A percentile compares a stretch with the other conserved stretches of the same genome.
Conservation (phyloP, 53 echinoderm and acorn worm genomes). For the Henricia sp. region DNA sequence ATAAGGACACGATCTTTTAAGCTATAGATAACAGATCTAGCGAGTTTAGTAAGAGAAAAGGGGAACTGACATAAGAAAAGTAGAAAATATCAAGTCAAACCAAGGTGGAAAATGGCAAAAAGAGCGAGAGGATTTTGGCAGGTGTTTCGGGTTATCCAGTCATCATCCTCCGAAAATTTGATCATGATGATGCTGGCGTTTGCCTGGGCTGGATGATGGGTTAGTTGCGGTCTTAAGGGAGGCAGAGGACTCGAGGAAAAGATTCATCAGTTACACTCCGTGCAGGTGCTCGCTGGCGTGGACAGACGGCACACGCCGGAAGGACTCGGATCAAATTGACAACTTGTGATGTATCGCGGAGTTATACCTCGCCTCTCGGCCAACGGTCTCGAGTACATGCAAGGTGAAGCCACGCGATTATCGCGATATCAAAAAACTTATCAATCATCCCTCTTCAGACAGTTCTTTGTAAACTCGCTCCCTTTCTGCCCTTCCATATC, state of each 20-base stretch:
- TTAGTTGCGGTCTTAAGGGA: constrained; percentile 34
- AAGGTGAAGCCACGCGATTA: constrained; percentile 46
- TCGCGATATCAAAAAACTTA: constrained; percentile 38
- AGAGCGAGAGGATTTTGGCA: neutral
- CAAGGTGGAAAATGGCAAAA: neutral
- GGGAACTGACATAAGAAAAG: too few relatives aligned
- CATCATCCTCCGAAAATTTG: constrained; percentile 55
- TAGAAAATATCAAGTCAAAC: neutral
- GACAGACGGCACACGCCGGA: constrained; percentile 49
- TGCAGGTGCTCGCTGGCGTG: constrained; percentile 24
- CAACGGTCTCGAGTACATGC: constrained; percentile 51
- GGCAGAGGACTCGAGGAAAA: constrained; percentile 2
- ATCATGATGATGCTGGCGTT: constrained; percentile 46
- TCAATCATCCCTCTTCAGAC: constrained; percentile 30
- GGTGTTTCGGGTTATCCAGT: constrained; percentile 50
- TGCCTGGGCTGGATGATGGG: constrained; percentile 27
- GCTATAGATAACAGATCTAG: too few relatives aligned
- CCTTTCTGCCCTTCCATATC: neutral
- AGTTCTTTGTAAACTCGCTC: neutral
- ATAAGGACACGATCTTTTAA: too few relatives aligned
- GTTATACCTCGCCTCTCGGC: constrained; percentile 29
- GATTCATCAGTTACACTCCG: constrained; percentile 36
- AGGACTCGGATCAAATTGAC: constrained; percentile 49
- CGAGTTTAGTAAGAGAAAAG: too few relatives aligned
- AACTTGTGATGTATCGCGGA: constrained; percentile 36